Evolutionary conservation across 2,797 vertebrate genomes (phyloP).

Genomic region (Phoeniculus purpureus): DNA sequence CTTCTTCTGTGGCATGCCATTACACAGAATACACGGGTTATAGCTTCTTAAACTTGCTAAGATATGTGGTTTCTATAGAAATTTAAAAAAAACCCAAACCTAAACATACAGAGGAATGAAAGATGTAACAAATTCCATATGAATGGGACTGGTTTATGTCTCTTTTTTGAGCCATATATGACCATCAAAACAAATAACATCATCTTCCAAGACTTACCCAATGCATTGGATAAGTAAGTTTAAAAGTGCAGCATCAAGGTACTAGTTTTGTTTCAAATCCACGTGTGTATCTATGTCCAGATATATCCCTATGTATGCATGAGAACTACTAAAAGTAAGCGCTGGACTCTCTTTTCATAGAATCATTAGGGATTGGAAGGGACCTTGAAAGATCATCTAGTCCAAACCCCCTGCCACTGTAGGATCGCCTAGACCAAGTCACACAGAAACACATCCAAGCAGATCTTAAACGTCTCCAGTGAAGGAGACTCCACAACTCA

Average conservation of each 20-base stretch:
- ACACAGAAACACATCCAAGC: too few species aligned
- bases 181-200: background rate
- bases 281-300: background rate
- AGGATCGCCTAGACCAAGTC: too few species aligned
- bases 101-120: background rate
- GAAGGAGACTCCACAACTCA: too few species aligned
- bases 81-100: accelerated
- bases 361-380: too few species aligned
- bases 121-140: background rate
- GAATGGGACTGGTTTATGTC: background rate
- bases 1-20: background rate
- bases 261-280: background rate
- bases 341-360: background rate
- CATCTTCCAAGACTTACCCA: background rate
- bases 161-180: background rate
- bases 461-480: too few species aligned
- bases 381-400: too few species aligned
- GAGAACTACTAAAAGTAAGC: background rate
- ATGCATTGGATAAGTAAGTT: background rate
- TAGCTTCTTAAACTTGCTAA: background rate
- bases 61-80: accelerated
- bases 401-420: too few species aligned
- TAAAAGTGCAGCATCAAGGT: background rate
- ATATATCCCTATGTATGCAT: background rate
- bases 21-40: background rate